Base-by-base conservation (phyloP, 2,113 vertebrate genomes). In the Pluvialis apricaria region DNA sequence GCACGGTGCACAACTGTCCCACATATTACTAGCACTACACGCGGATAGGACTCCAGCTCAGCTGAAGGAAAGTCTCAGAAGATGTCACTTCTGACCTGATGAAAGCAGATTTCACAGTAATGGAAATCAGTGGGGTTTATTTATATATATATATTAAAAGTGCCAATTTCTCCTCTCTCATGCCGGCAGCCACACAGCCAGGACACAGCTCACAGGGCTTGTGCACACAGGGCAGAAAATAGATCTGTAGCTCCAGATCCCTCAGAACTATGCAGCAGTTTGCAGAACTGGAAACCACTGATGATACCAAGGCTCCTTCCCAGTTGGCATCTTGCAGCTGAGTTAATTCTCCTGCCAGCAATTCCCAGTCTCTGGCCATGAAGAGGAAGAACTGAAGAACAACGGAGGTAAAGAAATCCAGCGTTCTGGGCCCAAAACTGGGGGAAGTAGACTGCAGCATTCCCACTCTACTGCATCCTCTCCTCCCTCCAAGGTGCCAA, bases 191-290 rank as follows among this genome's bases (percentile, higher is more conserved):
- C 32, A 51, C 20, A 26, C 10, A 45, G 52, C 12, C 66, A 32
- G 16, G 32, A 21, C 52, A 84, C 12, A 60, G 24, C 25, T 75
- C 32, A 20, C 5, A 40, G 34, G 31, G 25, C 24, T 66, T 44
- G 29, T 6, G 20, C 25, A 66, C 13, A 8, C 4, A 28, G 49
- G 77, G 26, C 25, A 90, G 45, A 81, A 65, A 73, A 83, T 10
- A 42, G 0, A 0, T n/a, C 31, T 54, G 10, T 42, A 73, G 17
- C 32, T 78, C 49, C 28, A 65, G 44, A 66, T 52, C 5, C 18
- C 49, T 61, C 66, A 71, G 72, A 83, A 38, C 51, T 75, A 7
- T 1, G 7, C 34, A 80, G 45, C 10, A 45, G 32, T 80, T 91
- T 86, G 34, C 19, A 51, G 20, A 51, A 18, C 49, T 88, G 55